Conservation (phyloP, 2,888 invertebrate species). For the Hirtodrosophila confusa region DNA sequence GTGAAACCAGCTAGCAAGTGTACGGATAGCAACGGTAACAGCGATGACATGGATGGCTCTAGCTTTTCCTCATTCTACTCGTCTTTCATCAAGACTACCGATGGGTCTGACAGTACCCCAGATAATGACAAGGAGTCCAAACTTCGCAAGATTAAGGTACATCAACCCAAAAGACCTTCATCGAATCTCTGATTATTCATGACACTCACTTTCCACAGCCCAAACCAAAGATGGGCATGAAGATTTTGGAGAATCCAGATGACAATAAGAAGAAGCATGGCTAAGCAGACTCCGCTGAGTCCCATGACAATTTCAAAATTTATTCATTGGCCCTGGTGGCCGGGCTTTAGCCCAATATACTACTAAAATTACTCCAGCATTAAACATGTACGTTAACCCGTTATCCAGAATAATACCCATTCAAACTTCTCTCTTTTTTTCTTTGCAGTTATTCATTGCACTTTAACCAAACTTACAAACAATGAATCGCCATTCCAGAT, state of each 20-base stretch:
- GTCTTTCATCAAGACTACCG: constrained; percentile 88
- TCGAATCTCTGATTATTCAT: too few relatives aligned
- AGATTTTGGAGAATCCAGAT: constrained; percentile 56
- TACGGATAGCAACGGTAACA: constrained; percentile 82
- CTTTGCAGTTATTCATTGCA: too few relatives aligned
- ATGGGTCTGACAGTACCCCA: constrained; percentile 84
- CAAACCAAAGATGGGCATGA: constrained; percentile 12
- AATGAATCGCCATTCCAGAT: too few relatives aligned
- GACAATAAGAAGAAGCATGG: constrained; percentile 80
- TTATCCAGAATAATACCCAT: too few relatives aligned
- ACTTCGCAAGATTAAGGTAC: constrained; percentile 70
- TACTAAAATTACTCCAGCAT: too few relatives aligned
- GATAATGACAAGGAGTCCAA: constrained; percentile 81
- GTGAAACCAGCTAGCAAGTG: constrained; percentile 56
- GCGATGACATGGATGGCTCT: constrained; percentile 86
- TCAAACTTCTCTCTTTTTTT: too few relatives aligned
- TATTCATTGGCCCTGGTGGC: too few relatives aligned
- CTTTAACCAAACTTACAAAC: too few relatives aligned
- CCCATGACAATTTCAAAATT: too few relatives aligned
- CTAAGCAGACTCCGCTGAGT: constrained; percentile 14
- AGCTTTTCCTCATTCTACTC: constrained; percentile 90
- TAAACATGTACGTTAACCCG: too few relatives aligned
- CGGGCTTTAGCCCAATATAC: too few relatives aligned
- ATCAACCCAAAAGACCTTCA: too few relatives aligned
- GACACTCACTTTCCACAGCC: constrained; percentile 8